phyloP scores from a whole-genome alignment of 1,140 invertebrate genomes.

The Eubasilissa regina region DNA sequence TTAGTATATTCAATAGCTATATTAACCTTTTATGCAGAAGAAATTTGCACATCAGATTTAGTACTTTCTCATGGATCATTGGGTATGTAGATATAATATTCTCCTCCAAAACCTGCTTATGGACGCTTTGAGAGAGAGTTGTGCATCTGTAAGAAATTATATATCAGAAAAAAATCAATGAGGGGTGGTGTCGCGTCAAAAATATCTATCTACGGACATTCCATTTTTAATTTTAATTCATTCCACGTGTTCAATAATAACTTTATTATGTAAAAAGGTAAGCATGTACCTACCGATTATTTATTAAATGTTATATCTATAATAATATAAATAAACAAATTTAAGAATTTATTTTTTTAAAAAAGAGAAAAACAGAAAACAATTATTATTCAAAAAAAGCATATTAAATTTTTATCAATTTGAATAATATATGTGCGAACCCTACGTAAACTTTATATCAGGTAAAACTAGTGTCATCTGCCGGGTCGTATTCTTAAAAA shows the following conservation, averaged over 20 bases:
- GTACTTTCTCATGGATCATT: constrained; percentile 41
- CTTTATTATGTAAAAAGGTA: background rate
- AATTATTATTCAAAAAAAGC: too few species aligned
- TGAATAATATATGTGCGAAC: too few species aligned
- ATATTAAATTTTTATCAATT: too few species aligned
- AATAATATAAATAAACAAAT: too few species aligned
- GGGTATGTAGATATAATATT: constrained; percentile 46
- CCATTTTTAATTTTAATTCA: background rate
- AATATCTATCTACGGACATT: too few species aligned
- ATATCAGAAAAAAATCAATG: background rate
- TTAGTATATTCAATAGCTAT: background rate
- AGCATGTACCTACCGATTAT: too few species aligned
- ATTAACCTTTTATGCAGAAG: constrained; percentile 41
- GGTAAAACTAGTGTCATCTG: too few species aligned
- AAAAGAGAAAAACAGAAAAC: too few species aligned
- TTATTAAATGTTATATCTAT: too few species aligned
- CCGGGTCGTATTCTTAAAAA: too few species aligned
- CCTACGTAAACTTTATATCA: too few species aligned
- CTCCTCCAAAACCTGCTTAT: background rate
- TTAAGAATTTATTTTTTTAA: too few species aligned
- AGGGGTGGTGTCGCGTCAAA: background rate
- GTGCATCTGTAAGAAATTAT: constrained; percentile 34
- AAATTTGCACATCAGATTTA: constrained; percentile 40
- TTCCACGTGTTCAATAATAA: background rate
- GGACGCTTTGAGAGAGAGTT: constrained; percentile 1